Percentiles rank a stretch among this genome's conserved stretches.
These are phyloP conservation scores for Macrosteles quadrilineatus DNA, from an alignment of 1,140 invertebrate species.

Conservation along the genomic window DNA sequence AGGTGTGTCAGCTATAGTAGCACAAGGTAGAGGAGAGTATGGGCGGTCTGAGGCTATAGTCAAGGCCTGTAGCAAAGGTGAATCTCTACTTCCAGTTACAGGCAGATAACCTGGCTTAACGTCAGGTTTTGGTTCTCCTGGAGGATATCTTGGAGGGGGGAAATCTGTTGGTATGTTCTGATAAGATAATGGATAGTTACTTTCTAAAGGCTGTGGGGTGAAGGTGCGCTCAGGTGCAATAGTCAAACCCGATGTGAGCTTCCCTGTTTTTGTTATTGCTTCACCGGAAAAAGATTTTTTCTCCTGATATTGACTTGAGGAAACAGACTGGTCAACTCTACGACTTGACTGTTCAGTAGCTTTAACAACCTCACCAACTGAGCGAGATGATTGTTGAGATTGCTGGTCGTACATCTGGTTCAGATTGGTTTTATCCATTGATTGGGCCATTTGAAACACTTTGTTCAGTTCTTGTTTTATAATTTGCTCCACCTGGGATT, in stretches of 20 bases:
- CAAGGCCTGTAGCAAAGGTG: constrained; percentile 65
- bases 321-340: neutral
- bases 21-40: constrained; percentile 51
- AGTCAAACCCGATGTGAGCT: constrained; percentile 37
- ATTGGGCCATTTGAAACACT: constrained; percentile 14
- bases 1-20: constrained; percentile 23
- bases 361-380: too few relatives aligned
- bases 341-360: neutral
- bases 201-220: constrained; percentile 39
- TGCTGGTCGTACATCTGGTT: constrained; percentile 3
- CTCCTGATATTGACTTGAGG: neutral
- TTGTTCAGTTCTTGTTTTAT: constrained; percentile 38
- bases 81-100: constrained; percentile 38
- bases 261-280: constrained; percentile 27
- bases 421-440: neutral
- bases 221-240: constrained; percentile 40
- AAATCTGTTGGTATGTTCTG: constrained; percentile 16
- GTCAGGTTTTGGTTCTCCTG: constrained; percentile 21
- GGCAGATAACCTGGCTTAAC: constrained; percentile 17
- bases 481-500: constrained; percentile 37
- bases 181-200: constrained; percentile 33
- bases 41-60: constrained; percentile 66
- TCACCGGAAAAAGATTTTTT: neutral
- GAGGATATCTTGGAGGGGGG: constrained; percentile 29
- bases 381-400: neutral